Evolutionary conservation across 2,888 invertebrate species (phyloP).

Genomic region (Ectropis crepuscularia): DNA sequence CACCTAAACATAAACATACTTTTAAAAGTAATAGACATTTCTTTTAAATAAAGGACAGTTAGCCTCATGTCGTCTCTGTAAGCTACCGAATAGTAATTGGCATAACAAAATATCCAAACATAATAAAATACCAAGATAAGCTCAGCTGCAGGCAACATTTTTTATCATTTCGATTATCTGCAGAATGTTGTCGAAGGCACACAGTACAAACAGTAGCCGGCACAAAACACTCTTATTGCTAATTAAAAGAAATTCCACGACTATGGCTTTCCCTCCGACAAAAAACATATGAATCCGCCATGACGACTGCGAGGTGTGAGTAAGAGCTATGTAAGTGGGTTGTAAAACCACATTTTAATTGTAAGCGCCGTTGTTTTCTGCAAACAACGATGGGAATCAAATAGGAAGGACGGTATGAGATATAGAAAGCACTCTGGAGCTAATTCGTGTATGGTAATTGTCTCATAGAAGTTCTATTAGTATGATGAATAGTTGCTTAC

Average conservation of each 20-base stretch:
- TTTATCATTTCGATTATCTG: conserved; percentile 45
- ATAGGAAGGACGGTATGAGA: conserved; percentile 10
- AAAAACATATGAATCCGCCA: conserved; percentile 67
- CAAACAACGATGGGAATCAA: conserved; percentile 62
- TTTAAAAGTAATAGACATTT: no score
- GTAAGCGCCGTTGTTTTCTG: conserved; percentile 61
- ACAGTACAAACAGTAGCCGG: conserved; percentile 42
- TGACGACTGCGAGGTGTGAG: conserved; percentile 74
- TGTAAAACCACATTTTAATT: conserved; percentile 70
- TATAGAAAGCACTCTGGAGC: conserved; percentile 44
- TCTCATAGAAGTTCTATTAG: conserved; percentile 41
- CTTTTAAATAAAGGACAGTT: no score
- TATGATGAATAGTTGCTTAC: no score
- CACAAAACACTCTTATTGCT: conserved; percentile 57
- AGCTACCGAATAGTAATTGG: not conserved
- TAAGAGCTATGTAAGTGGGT: conserved; percentile 71
- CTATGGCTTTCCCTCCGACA: conserved; percentile 62
- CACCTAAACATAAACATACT: no score
- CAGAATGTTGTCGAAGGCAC: conserved; percentile 56
- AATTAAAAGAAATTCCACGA: conserved; percentile 75
- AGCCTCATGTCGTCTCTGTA: no score
- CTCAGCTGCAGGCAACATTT: conserved; percentile 41
- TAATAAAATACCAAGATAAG: conserved; percentile 38
- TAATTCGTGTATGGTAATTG: conserved; percentile 60
- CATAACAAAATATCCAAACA: conserved; percentile 12